Evolutionary conservation across 1,140 invertebrate species (phyloP).

Genomic region (Platorchestia sp.): DNA sequence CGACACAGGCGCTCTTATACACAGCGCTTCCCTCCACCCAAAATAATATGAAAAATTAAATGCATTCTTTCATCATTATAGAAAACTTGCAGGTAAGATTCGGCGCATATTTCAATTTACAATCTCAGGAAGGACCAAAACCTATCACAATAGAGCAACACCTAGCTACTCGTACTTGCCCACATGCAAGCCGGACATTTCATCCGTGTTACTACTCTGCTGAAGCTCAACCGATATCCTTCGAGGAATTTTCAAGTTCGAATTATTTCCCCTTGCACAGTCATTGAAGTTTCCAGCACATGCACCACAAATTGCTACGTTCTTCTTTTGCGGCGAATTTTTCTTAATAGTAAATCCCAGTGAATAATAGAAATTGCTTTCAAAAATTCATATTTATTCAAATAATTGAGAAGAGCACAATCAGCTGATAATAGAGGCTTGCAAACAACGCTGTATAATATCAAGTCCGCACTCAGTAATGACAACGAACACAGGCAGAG

Average conservation of each 20-base stretch:
- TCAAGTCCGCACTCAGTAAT: background rate
- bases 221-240: background rate
- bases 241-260: background rate
- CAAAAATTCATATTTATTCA: background rate
- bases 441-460: background rate
- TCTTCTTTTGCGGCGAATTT: too few species aligned
- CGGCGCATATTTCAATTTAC: too few species aligned
- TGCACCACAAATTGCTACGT: background rate
- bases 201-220: background rate
- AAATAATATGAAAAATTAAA: too few species aligned
- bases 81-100: too few species aligned
- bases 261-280: background rate
- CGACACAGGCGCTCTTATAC: too few species aligned
- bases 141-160: background rate
- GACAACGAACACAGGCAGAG: background rate
- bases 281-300: background rate
- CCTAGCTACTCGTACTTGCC: too few species aligned
- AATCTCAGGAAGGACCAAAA: background rate
- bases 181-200: too few species aligned
- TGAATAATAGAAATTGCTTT: too few species aligned
- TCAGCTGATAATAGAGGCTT: background rate
- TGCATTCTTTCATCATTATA: too few species aligned
- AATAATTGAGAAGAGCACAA: background rate
- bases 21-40: too few species aligned
- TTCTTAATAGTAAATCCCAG: too few species aligned